phyloP scores from a whole-genome alignment of 2,888 invertebrate species.

The Carcina quercana region DNA sequence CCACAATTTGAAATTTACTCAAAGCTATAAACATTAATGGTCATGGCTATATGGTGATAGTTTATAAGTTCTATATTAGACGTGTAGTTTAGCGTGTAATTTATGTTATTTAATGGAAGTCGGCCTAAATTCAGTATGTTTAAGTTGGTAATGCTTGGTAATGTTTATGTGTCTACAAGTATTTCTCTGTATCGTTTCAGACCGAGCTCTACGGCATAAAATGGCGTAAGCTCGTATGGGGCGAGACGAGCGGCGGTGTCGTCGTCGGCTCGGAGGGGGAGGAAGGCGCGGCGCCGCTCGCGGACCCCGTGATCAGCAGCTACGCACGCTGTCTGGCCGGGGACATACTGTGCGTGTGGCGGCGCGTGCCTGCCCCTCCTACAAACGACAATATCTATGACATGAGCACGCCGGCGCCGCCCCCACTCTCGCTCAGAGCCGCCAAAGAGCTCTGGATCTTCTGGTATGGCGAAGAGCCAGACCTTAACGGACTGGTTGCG shows the following conservation, averaged over 20 bases:
- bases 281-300: constrained; percentile 80
- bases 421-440: constrained; percentile 87
- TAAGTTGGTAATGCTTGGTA: too few species aligned
- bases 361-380: constrained; percentile 82
- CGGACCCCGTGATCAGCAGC: constrained; percentile 93
- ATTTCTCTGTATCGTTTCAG: constrained; percentile 72
- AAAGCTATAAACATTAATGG: too few species aligned
- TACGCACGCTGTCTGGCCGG: constrained; percentile 93
- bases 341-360: constrained; percentile 98
- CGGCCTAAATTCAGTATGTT: too few species aligned
- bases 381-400: constrained; percentile 65
- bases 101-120: too few species aligned
- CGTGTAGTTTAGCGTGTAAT: too few species aligned
- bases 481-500: constrained; percentile 87
- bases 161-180: too few species aligned
- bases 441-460: constrained; percentile 99
- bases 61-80: too few species aligned
- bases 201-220: constrained; percentile 99
- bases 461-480: constrained; percentile 99
- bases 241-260: constrained; percentile 74
- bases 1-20: too few species aligned
- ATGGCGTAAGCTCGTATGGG: constrained; percentile 97
- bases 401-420: constrained; percentile 74
- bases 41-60: too few species aligned
- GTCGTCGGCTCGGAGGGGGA: constrained; percentile 51